phyloP scores from a whole-genome alignment of 2,888 invertebrate genomes.

The Synergus gifuensis region DNA sequence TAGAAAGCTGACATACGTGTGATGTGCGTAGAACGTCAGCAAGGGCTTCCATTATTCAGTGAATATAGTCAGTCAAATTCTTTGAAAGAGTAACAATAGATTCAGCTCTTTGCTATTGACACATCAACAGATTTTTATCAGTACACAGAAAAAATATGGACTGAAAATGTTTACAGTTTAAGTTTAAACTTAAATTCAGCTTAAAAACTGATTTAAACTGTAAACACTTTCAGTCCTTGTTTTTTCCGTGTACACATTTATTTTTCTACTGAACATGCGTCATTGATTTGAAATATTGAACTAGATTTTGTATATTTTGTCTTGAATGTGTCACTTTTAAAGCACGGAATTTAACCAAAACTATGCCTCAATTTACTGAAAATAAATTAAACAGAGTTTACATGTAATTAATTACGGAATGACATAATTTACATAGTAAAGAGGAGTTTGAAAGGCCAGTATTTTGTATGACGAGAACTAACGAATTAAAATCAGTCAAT shows the following conservation, averaged over 20 bases:
- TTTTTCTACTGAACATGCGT: too few species aligned
- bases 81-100: constrained; percentile 13
- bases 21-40: constrained; percentile 12
- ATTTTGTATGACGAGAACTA: neutral
- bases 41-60: neutral
- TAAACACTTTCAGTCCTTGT: too few species aligned
- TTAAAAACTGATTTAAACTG: too few species aligned
- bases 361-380: neutral
- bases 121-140: neutral
- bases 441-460: too few species aligned
- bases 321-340: neutral
- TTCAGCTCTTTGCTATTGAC: neutral
- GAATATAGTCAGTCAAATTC: constrained; percentile 9
- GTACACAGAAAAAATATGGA: too few species aligned
- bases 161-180: too few species aligned
- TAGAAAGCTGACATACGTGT: constrained; percentile 27
- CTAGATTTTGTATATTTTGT: too few species aligned
- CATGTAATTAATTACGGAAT: neutral
- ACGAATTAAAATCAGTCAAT: neutral
- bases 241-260: too few species aligned
- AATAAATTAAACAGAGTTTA: neutral
- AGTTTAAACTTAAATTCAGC: too few species aligned
- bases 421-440: neutral
- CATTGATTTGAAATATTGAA: too few species aligned
- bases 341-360: neutral